Base-by-base conservation (phyloP, 2,113 vertebrate species). In the Spermophilus dauricus region DNA sequence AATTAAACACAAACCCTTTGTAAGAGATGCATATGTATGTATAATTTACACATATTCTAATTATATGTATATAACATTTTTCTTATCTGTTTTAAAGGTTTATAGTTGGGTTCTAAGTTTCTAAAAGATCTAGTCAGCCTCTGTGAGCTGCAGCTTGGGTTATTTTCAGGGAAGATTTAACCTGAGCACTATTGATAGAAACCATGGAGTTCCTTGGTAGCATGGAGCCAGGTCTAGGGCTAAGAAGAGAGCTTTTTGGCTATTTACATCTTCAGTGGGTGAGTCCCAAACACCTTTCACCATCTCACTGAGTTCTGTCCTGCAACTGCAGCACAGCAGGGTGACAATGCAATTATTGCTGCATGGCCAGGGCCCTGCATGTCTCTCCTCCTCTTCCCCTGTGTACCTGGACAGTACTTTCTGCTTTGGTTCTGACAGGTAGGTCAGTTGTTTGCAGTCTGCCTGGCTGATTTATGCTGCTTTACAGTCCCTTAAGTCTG, bases 401-500 rank as follows among this genome's bases (percentile, higher is more conserved):
- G 16, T 32, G 88, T 53, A 75, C 69, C 69, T 86, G 4, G 7
- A 39, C 67, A 56, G 20, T 75, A 84, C 34, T 81, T 97, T 93
- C n/a, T 88, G 48, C 37, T 97, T 89, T 97, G 92, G 48, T 91
- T 65, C 51, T 86, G 76, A 80, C 42, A 91, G 69, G 34, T 56
- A 91, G 58, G 67, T 78, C 73, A 83, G 56, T 83, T 89, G 48
- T 28, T 73, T 96, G 92, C 53, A 69, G 69, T 84, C 65, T 87
- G 37, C 58, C 37, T 91, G 45, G 51, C 89, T 96, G 48, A 90
- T 90, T 86, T 77, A 88, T 85, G 67, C 51, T 92, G 37, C 5
- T 72, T 93, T 86, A 86, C n/a, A 96, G 81, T 83, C 75, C 83
- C 63, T 97, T 90, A 76, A 97, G 75, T 56, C 86, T 94, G 58